phyloP scores from a whole-genome alignment of 2,797 vertebrate genomes.

The Onychomys arenicola region DNA sequence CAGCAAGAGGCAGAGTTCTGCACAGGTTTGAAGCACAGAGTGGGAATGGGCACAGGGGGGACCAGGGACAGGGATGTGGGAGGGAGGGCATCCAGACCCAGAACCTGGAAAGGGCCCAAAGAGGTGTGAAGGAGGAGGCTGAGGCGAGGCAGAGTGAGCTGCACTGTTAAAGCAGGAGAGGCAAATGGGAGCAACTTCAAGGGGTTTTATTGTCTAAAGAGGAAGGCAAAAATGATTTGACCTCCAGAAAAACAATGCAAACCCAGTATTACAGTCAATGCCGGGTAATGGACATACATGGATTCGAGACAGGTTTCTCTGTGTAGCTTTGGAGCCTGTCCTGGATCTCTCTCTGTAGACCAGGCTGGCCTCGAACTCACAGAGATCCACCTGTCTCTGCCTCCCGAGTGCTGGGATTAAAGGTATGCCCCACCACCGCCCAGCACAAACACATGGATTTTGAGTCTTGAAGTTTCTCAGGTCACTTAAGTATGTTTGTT shows the following conservation, averaged over 20 bases:
- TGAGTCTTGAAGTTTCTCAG: not conserved
- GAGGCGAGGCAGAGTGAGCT: not conserved
- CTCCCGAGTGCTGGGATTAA: too few species aligned
- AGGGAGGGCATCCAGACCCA: not conserved
- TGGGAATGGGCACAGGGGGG: not conserved
- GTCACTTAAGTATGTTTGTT: not conserved
- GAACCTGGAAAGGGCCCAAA: not conserved
- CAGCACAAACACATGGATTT: not conserved
- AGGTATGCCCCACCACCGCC: too few species aligned
- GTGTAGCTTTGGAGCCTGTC: too few species aligned
- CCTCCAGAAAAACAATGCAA: conserved; percentile 26
- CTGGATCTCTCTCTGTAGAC: too few species aligned
- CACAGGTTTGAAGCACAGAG: not conserved
- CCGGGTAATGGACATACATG: not conserved
- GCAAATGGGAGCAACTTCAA: not conserved
- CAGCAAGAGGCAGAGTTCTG: not conserved
- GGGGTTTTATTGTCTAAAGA: not conserved
- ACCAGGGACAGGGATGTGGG: not conserved
- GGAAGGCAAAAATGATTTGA: not conserved
- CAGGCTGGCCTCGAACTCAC: too few species aligned
- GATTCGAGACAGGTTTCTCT: not conserved
- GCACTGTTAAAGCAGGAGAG: conserved; percentile 7
- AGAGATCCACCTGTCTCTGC: too few species aligned
- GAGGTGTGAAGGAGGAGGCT: not conserved
- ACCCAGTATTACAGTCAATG: not conserved